Conservation (phyloP, 2,888 invertebrate genomes). For the Nemapogon koenigi region DNA sequence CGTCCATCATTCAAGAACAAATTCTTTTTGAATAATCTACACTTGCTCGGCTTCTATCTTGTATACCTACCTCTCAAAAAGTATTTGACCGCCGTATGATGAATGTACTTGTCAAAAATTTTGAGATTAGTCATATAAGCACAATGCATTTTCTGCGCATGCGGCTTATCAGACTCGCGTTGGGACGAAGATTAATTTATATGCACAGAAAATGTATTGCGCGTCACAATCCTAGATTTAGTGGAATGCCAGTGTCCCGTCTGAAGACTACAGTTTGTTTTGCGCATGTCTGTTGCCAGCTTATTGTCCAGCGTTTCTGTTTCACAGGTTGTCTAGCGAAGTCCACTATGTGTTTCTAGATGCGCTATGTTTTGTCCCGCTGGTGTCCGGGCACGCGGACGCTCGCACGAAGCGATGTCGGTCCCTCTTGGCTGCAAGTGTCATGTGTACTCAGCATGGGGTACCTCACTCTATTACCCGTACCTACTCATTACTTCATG, state of each 20-base stretch:
- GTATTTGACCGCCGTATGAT: constrained; percentile 5
- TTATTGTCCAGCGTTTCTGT: constrained; percentile 53
- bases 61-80: constrained; percentile 4
- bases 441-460: constrained; percentile 13
- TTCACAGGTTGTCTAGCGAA: constrained; percentile 41
- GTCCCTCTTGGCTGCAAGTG: constrained; percentile 8
- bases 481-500: constrained; percentile 4
- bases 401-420: constrained; percentile 35
- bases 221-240: constrained; percentile 52
- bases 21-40: constrained; percentile 10
- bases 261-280: constrained; percentile 57
- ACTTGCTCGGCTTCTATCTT: background rate
- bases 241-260: constrained; percentile 61
- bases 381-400: no score
- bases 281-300: constrained; percentile 59
- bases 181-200: background rate
- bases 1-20: constrained; percentile 3
- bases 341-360: constrained; percentile 32
- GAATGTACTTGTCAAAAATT: background rate
- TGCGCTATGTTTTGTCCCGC: constrained; percentile 44
- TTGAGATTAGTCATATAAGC: constrained; percentile 18
- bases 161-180: constrained; percentile 1
- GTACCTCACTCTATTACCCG: constrained; percentile 6
- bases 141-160: constrained; percentile 44
- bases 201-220: constrained; percentile 50